Conservation (phyloP, 2,113 vertebrate species). For the Steatornis caripensis region DNA sequence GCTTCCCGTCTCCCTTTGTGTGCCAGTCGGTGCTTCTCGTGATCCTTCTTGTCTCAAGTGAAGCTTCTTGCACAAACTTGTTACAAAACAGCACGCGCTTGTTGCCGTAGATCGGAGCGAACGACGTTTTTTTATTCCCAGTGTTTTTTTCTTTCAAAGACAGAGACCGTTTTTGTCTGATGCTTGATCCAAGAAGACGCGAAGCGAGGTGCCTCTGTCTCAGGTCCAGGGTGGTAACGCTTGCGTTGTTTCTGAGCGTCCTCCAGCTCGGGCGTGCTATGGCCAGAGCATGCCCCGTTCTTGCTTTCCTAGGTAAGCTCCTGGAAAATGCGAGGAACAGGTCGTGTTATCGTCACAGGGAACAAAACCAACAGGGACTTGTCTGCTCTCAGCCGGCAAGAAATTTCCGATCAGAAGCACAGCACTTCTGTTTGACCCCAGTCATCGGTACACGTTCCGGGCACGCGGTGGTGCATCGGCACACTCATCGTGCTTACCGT, state of each 20-base stretch:
- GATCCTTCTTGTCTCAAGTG: not conserved
- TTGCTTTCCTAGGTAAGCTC: not conserved
- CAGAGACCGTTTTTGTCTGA: not conserved
- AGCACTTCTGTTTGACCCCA: not conserved
- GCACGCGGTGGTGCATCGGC: not conserved
- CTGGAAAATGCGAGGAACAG: not conserved
- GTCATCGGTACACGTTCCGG: fast-evolving
- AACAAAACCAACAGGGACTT: not conserved
- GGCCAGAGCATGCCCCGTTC: not conserved
- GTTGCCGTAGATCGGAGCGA: not conserved
- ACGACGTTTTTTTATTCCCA: not conserved
- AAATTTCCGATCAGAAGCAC: not conserved
- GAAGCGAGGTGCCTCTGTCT: not conserved
- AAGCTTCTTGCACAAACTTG: not conserved
- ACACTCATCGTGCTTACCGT: fast-evolving
- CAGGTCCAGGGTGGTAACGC: not conserved
- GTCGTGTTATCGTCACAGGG: fast-evolving
- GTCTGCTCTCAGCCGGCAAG: not conserved
- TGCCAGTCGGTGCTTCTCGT: not conserved
- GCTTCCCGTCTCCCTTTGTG: fast-evolving
- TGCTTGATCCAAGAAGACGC: not conserved
- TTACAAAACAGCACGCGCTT: not conserved
- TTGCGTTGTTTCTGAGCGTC: not conserved
- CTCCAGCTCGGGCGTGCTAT: not conserved
- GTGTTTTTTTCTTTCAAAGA: not conserved